Evolutionary conservation across 2,113 vertebrate genomes (phyloP).

Genomic region (Trematocara stigmaticum): DNA sequence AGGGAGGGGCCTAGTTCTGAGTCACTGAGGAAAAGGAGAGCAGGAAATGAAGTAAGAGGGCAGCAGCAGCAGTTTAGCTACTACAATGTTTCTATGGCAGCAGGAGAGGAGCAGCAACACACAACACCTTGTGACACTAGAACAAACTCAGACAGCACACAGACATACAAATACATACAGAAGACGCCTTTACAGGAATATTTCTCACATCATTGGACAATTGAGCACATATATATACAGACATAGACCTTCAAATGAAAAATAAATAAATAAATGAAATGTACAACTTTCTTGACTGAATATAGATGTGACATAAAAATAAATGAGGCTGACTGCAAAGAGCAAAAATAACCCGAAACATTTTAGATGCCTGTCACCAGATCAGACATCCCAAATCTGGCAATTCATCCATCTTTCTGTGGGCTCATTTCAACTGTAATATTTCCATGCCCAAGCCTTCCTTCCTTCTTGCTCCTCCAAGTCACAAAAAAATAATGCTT

Average conservation of each 20-base stretch:
- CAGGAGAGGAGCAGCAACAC: conserved; percentile 55
- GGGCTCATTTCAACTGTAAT: not conserved
- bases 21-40: conserved; percentile 56
- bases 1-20: conserved; percentile 29
- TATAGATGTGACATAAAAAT: conserved; percentile 28
- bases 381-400: not conserved
- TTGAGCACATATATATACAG: conserved; percentile 53
- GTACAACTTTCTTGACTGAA: conserved; percentile 2
- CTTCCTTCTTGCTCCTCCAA: not conserved
- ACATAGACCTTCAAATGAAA: conserved; percentile 52
- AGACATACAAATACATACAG: conserved; percentile 25
- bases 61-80: conserved; percentile 50
- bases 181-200: conserved; percentile 6
- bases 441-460: not conserved
- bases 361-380: not conserved
- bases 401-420: not conserved
- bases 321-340: conserved; percentile 10
- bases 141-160: conserved; percentile 29
- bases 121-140: conserved; percentile 26
- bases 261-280: conserved; percentile 15
- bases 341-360: not conserved
- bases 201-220: conserved; percentile 29
- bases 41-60: conserved; percentile 65
- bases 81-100: conserved; percentile 63
- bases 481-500: not conserved